Evolutionary conservation across 2,113 vertebrate species (phyloP).

Genomic region (Neolamprologus devosi): DNA sequence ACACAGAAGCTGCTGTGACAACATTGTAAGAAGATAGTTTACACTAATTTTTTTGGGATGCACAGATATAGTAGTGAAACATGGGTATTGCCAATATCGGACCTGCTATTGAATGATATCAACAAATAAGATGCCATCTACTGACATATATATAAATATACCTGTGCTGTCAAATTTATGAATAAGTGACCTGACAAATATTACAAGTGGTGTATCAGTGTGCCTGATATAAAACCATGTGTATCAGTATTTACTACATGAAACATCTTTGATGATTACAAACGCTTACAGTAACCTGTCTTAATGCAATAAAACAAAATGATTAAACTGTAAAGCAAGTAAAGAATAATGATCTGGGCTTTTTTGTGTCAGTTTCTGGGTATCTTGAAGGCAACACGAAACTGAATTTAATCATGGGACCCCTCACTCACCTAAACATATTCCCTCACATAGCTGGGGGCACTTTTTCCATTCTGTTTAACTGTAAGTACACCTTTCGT

Average conservation of each 20-base stretch:
- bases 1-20: not conserved
- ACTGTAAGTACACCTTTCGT: not conserved
- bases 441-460: not conserved
- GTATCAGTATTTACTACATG: not conserved
- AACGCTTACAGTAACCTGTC: fast-evolving
- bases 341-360: not conserved
- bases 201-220: not conserved
- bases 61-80: not conserved
- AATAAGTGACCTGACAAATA: not conserved
- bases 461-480: not conserved
- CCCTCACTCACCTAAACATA: not conserved
- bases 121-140: not conserved
- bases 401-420: not conserved
- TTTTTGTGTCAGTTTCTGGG: not conserved
- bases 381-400: not conserved
- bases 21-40: not conserved
- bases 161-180: not conserved
- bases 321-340: not conserved
- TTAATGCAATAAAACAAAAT: not conserved
- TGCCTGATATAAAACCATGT: not conserved
- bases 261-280: not conserved
- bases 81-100: not conserved
- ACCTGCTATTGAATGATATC: not conserved
- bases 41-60: not conserved
- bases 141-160: not conserved